Conservation (phyloP, 2,113 vertebrate species). For the Gymnocephalus cernua region DNA sequence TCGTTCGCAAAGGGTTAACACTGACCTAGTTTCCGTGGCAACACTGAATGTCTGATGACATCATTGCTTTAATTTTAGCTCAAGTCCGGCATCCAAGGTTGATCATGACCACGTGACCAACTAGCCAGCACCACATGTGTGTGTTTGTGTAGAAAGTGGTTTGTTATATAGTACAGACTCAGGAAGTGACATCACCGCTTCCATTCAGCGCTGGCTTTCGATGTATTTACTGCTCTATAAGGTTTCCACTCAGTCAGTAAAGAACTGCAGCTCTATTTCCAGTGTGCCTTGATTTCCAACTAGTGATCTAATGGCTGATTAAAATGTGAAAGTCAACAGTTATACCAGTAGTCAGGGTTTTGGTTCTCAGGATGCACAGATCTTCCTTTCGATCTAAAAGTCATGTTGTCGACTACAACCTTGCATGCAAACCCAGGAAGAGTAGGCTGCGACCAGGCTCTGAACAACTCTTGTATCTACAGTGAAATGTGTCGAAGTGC, state of each 20-base stretch:
- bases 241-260: constrained; percentile 60
- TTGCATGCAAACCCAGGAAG: neutral
- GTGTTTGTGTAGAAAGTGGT: constrained; percentile 62
- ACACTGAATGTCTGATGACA: constrained; percentile 83
- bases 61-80: constrained; percentile 83
- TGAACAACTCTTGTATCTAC: neutral
- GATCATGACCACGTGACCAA: constrained; percentile 78
- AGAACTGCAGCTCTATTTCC: constrained; percentile 19
- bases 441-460: neutral
- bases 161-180: constrained; percentile 52
- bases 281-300: neutral
- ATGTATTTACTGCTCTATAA: constrained; percentile 52
- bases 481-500: neutral
- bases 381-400: neutral
- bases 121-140: constrained; percentile 39
- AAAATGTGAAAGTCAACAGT: neutral
- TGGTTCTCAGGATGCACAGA: neutral
- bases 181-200: constrained; percentile 81
- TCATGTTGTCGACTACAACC: neutral
- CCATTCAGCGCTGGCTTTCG: constrained; percentile 62
- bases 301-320: neutral
- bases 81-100: constrained; percentile 62
- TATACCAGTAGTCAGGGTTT: neutral
- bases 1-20: constrained; percentile 76
- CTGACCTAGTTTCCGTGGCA: constrained; percentile 85